These are phyloP conservation scores for Belonocnema kinseyi DNA, from an alignment of 1,140 invertebrate genomes.

Conservation along the genomic window DNA sequence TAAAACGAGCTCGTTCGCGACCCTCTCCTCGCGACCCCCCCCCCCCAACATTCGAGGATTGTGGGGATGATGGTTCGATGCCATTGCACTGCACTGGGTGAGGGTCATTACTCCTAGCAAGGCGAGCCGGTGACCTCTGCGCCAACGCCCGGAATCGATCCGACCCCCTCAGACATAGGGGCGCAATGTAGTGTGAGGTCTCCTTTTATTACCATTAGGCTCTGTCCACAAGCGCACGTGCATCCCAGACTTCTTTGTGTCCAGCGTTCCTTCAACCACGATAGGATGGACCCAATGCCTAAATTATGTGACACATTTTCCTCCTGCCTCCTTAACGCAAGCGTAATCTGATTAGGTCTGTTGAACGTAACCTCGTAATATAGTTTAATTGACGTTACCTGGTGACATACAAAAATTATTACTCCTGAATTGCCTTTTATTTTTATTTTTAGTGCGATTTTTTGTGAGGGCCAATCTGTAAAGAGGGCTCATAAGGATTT, in stretches of 20 bases:
- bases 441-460: no score
- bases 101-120: slow-evolving; percentile 76
- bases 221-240: slow-evolving; percentile 19
- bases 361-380: slow-evolving; percentile 6
- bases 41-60: not conserved
- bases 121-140: slow-evolving; percentile 75
- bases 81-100: slow-evolving; percentile 76
- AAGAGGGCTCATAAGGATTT: no score
- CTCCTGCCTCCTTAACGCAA: not conserved
- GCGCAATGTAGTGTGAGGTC: slow-evolving; percentile 61
- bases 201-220: slow-evolving; percentile 19
- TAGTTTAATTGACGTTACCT: not conserved
- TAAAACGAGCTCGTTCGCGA: slow-evolving; percentile 38
- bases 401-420: not conserved
- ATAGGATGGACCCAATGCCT: slow-evolving; percentile 37
- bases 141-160: slow-evolving; percentile 75
- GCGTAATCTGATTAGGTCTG: not conserved
- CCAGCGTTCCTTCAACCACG: not conserved
- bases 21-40: slow-evolving; percentile 2
- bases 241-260: slow-evolving; percentile 22
- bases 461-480: no score
- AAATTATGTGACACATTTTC: slow-evolving; percentile 23
- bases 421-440: not conserved
- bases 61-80: slow-evolving; percentile 59
- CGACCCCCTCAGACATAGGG: slow-evolving; percentile 60